Conservation (phyloP, 2,113 vertebrate species). For the Apteryx owenii region DNA sequence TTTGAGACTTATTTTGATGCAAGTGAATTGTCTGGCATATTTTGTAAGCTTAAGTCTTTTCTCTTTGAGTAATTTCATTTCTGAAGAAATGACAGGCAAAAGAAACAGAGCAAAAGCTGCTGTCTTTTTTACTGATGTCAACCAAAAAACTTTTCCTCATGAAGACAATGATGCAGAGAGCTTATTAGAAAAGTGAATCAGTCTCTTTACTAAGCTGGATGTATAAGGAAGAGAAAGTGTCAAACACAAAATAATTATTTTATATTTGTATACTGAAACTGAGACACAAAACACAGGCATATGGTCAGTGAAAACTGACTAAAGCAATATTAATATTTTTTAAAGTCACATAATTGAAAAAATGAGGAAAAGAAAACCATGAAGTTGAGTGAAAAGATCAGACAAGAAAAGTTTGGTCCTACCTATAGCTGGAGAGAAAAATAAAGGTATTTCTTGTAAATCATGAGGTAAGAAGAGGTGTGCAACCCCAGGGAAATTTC, state of each 20-base stretch:
- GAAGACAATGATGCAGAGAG: neutral
- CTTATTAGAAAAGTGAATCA: neutral
- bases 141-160: neutral
- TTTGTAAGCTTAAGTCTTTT: neutral
- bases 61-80: neutral
- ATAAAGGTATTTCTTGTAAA: neutral
- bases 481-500: neutral
- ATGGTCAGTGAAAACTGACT: neutral
- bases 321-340: neutral
- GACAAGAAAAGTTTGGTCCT: neutral
- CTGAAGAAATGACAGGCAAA: neutral
- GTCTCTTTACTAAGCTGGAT: neutral
- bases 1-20: neutral
- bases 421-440: neutral
- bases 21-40: constrained; percentile 27
- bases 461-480: neutral
- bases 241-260: neutral
- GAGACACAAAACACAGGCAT: neutral
- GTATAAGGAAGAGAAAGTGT: neutral
- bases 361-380: neutral
- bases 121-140: neutral
- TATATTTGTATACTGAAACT: neutral
- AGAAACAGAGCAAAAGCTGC: neutral
- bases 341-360: too few species aligned
- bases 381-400: neutral